Evolutionary conservation across 1,140 invertebrate species (phyloP).

Genomic region (Cydia strobilella): DNA sequence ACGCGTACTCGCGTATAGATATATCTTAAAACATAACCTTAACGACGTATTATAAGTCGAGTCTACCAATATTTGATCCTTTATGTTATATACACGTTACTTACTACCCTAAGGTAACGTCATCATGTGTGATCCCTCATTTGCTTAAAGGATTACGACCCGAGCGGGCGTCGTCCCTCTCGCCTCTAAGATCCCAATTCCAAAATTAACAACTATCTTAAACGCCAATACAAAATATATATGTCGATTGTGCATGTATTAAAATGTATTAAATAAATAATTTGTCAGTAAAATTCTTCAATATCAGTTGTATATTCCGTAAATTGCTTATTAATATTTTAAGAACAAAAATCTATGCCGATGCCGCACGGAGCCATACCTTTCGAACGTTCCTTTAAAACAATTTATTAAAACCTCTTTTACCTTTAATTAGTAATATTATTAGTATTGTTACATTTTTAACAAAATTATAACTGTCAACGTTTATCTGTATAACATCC

Average conservation of each 20-base stretch:
- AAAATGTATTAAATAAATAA: conserved; percentile 31
- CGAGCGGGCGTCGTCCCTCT: not conserved
- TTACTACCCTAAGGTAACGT: conserved; percentile 67
- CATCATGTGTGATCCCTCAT: conserved; percentile 68
- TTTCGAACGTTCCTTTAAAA: conserved; percentile 42
- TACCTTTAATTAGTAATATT: conserved; percentile 63
- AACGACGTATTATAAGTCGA: conserved; percentile 40
- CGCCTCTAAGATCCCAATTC: conserved; percentile 21
- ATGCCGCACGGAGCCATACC: conserved; percentile 35
- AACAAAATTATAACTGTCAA: conserved; percentile 74
- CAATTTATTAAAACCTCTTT: conserved; percentile 55
- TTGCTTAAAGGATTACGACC: conserved; percentile 48
- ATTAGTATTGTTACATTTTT: conserved; percentile 70
- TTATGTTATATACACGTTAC: conserved; percentile 65
- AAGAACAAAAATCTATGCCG: conserved; percentile 32
- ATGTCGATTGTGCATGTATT: conserved; percentile 32
- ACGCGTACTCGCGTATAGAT: conserved; percentile 5
- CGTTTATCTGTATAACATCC: conserved; percentile 71
- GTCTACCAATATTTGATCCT: conserved; percentile 59
- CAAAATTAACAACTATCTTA: conserved; percentile 31
- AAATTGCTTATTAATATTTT: conserved; percentile 25
- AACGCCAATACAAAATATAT: conserved; percentile 33
- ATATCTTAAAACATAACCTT: conserved; percentile 36
- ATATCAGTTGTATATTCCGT: conserved; percentile 27
- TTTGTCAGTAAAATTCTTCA: conserved; percentile 26